Percentiles rank a stretch among this genome's conserved stretches.
phyloP scores from a whole-genome alignment of 2,113 vertebrate species.

The Malurus elegans region DNA sequence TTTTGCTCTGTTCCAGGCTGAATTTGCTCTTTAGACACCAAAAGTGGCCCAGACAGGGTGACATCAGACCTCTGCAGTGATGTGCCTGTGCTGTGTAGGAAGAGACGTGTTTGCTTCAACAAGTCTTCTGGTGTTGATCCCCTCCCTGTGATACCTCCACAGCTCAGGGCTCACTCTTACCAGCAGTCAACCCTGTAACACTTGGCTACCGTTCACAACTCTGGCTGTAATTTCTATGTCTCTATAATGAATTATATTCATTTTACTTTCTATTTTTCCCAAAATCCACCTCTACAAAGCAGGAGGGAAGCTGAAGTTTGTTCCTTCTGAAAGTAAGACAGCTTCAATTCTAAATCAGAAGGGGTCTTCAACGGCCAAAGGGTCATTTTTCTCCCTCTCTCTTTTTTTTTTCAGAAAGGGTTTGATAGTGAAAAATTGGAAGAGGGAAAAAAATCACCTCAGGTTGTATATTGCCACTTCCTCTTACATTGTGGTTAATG shows the following conservation, averaged over 20 bases:
- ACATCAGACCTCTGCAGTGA: neutral
- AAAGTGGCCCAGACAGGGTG: neutral
- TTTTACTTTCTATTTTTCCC: neutral
- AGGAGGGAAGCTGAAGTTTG: neutral
- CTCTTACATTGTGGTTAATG: conserved; percentile 49
- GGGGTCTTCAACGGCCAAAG: neutral
- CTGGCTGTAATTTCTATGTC: neutral
- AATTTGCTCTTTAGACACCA: neutral
- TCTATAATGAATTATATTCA: neutral
- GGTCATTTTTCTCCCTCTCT: neutral
- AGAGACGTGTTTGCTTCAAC: neutral
- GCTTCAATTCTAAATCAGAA: neutral
- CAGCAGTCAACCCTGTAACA: neutral
- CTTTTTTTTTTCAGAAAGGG: neutral
- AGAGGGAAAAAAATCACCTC: conserved; percentile 24
- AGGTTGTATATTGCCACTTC: conserved; percentile 57
- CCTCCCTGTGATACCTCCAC: neutral
- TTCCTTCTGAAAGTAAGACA: neutral
- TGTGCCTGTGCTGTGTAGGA: rapidly evolving
- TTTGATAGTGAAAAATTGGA: conserved; percentile 24
- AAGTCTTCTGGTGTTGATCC: neutral
- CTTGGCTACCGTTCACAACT: neutral
- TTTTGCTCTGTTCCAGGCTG: neutral
- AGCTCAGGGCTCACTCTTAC: neutral
- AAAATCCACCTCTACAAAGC: neutral